Conservation (phyloP, 1,140 invertebrate genomes). For the Drosophila elegans region DNA sequence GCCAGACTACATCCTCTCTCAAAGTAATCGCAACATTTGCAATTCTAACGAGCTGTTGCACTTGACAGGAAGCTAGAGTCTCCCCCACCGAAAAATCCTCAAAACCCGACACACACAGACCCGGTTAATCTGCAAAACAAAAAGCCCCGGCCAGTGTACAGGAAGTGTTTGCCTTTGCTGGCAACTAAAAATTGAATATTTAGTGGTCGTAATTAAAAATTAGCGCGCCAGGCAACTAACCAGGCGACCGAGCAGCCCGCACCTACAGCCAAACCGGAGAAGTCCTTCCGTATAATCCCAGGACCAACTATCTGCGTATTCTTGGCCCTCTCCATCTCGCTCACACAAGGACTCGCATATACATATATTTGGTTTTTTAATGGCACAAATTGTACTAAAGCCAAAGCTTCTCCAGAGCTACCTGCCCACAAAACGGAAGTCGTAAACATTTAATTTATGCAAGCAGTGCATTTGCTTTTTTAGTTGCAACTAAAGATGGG, state of each 20-base stretch:
- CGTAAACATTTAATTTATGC: conserved; percentile 81
- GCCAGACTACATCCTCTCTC: conserved; percentile 22
- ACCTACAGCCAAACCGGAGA: conserved; percentile 24
- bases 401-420: conserved; percentile 35
- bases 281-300: conserved; percentile 58
- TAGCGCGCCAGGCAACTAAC: conserved; percentile 65
- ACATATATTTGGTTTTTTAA: conserved; percentile 76
- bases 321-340: background rate
- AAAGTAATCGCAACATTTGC: conserved; percentile 68
- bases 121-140: conserved; percentile 65
- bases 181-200: conserved; percentile 82
- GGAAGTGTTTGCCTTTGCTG: conserved; percentile 71
- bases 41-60: conserved; percentile 58
- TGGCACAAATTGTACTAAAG: conserved; percentile 56
- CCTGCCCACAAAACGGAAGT: conserved; percentile 66
- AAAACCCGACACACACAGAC: background rate
- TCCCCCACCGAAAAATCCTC: background rate
- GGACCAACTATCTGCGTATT: conserved; percentile 44
- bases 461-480: conserved; percentile 77
- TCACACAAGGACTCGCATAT: conserved; percentile 31
- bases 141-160: conserved; percentile 40
- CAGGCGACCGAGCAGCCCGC: conserved; percentile 19
- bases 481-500: conserved; percentile 70
- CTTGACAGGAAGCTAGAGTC: conserved; percentile 66
- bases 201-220: conserved; percentile 82